These are phyloP conservation scores for Ganaspis brasiliensis DNA, from an alignment of 2,888 invertebrate species.

Conservation along the genomic window DNA sequence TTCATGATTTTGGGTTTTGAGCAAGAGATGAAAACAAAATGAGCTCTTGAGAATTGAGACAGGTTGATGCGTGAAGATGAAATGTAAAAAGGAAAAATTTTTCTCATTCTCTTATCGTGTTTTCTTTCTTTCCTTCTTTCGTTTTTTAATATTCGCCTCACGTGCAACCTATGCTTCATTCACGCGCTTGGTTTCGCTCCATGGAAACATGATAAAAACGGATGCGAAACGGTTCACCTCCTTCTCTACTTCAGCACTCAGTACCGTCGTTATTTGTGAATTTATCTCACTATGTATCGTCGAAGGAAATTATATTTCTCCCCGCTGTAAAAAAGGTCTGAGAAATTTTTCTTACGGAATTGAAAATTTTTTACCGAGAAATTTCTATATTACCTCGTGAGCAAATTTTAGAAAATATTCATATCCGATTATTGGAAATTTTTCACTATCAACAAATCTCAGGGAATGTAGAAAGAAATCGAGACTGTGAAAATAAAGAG, in stretches of 20 bases:
- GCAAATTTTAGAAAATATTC: background rate
- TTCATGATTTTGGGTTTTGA: background rate
- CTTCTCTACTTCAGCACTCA: conserved; percentile 22
- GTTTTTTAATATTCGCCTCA: conserved; percentile 63
- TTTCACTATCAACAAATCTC: too few relatives aligned
- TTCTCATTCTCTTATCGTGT: conserved; percentile 41
- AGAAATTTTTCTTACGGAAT: background rate
- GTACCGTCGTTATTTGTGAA: conserved; percentile 17
- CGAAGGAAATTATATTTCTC: conserved; percentile 18
- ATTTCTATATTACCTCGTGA: background rate
- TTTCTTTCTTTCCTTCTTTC: background rate
- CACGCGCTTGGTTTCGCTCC: conserved; percentile 22
- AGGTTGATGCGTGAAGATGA: conserved; percentile 24
- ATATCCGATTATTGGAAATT: too few relatives aligned
- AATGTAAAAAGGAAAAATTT: conserved; percentile 31
- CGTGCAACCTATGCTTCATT: conserved; percentile 62
- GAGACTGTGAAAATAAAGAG: too few relatives aligned
- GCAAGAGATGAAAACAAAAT: conserved; percentile 16
- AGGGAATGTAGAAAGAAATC: too few relatives aligned
- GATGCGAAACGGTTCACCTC: conserved; percentile 28
- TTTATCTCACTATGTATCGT: conserved; percentile 32
- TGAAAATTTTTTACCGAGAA: background rate
- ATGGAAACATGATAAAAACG: conserved; percentile 33
- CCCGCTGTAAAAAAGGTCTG: background rate
- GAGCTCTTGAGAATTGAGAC: background rate